These are phyloP conservation scores for Crotalus viridis DNA, from an alignment of 2,113 vertebrate genomes.

Conservation along the genomic window DNA sequence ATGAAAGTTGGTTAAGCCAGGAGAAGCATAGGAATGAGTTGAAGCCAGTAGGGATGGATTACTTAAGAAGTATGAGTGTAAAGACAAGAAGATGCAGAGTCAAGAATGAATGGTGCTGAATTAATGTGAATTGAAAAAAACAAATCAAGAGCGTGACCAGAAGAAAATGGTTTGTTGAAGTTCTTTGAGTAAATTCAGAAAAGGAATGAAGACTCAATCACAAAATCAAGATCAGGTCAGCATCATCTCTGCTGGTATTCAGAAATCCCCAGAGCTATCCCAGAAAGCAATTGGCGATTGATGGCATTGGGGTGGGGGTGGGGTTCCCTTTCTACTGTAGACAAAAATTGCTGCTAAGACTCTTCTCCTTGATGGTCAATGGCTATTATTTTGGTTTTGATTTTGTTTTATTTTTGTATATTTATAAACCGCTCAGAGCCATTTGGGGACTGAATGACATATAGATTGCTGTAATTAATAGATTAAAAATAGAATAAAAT, in stretches of 20 bases:
- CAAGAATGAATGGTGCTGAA: not conserved
- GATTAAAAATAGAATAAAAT: not conserved
- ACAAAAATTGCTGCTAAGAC: not conserved
- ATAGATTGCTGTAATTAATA: not conserved
- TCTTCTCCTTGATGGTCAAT: not conserved
- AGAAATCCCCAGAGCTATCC: not conserved
- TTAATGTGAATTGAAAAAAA: not conserved
- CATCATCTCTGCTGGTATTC: not conserved
- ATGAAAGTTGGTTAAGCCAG: not conserved
- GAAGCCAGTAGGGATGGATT: not conserved
- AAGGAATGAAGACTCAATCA: not conserved
- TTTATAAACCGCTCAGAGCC: not conserved
- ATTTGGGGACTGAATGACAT: not conserved
- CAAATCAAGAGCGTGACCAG: not conserved
- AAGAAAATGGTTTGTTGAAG: not conserved
- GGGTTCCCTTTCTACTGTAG: not conserved
- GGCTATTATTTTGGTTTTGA: not conserved
- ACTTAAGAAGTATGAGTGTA: not conserved
- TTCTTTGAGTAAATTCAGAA: not conserved
- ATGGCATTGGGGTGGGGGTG: not conserved
- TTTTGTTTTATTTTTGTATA: not conserved
- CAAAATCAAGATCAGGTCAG: not conserved
- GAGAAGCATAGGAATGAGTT: not conserved
- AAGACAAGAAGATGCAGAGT: not conserved
- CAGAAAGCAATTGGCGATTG: not conserved